Conservation (phyloP, 2,888 invertebrate genomes). For the Tigriopus californicus region DNA sequence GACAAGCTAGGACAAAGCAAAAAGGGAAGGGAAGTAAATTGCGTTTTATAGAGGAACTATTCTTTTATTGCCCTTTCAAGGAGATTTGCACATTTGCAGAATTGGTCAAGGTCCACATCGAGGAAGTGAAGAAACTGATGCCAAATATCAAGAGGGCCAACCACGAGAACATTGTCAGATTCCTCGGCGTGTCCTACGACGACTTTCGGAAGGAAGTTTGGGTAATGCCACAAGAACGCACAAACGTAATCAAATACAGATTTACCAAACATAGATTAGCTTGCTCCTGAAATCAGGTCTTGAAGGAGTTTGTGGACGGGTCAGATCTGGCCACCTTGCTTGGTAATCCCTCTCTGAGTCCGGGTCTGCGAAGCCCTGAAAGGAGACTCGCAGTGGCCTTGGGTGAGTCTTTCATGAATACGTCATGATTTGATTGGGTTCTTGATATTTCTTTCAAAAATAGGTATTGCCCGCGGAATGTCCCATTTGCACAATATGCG, state of each 20-base stretch:
- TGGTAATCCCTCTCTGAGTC: conserved; percentile 4
- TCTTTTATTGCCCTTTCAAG: background rate
- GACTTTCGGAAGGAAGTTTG: conserved; percentile 7
- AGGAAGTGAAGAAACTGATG: conserved; percentile 4
- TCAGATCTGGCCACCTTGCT: conserved; percentile 3
- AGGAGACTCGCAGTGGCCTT: conserved; percentile 1
- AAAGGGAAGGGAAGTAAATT: no score
- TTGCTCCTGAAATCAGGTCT: no score
- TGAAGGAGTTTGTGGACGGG: conserved; percentile 4
- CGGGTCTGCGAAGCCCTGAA: conserved; percentile 5
- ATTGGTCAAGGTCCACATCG: background rate
- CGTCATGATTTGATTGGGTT: no score
- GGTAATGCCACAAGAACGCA: background rate
- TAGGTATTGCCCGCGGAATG: conserved; percentile 1
- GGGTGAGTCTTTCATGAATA: no score
- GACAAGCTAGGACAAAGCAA: no score
- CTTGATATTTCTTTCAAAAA: no score
- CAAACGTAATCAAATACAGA: background rate
- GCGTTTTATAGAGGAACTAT: no score
- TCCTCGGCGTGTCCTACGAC: background rate
- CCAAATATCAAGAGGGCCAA: background rate
- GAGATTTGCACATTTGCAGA: background rate
- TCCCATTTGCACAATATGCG: background rate
- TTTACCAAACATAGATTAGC: background rate
- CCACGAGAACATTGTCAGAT: background rate